Percentiles rank a stretch among this genome's conserved stretches.
Evolutionary conservation across 2,113 vertebrate species (phyloP).

Genomic region (Camelus bactrianus): DNA sequence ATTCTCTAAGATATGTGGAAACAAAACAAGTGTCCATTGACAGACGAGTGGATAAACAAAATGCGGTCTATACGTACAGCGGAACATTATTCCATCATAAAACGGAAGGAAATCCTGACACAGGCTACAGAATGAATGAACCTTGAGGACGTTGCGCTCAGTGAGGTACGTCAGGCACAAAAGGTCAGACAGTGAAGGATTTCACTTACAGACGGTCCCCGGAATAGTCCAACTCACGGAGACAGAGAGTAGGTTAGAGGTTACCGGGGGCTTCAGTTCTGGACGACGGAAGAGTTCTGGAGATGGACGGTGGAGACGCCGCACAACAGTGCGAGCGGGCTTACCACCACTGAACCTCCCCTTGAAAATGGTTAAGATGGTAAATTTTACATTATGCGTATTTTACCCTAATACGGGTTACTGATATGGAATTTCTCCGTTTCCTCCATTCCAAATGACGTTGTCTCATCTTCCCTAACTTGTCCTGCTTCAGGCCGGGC

Average conservation of each 20-base stretch:
- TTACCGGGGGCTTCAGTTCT: neutral
- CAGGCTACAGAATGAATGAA: rapidly evolving
- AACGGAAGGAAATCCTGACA: neutral
- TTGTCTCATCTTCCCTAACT: neutral
- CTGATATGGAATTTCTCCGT: neutral
- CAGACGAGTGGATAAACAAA: neutral
- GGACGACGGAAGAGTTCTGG: neutral
- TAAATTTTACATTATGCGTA: neutral
- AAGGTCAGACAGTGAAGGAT: neutral
- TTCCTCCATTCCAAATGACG: neutral
- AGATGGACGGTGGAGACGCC: neutral
- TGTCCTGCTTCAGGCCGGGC: neutral
- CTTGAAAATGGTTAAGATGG: neutral
- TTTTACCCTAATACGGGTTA: neutral
- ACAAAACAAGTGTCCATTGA: neutral
- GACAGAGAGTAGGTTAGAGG: neutral
- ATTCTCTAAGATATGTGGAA: neutral
- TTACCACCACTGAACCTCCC: neutral
- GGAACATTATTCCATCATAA: neutral
- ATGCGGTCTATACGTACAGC: neutral
- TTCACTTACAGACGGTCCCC: neutral
- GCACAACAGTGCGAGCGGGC: rapidly evolving
- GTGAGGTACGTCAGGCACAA: neutral
- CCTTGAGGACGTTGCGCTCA: neutral
- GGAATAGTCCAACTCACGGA: neutral